A percentile compares a stretch with the other conserved stretches of the same genome.
Conservation (phyloP, 2,797 vertebrate species). For the Labroides dimidiatus region DNA sequence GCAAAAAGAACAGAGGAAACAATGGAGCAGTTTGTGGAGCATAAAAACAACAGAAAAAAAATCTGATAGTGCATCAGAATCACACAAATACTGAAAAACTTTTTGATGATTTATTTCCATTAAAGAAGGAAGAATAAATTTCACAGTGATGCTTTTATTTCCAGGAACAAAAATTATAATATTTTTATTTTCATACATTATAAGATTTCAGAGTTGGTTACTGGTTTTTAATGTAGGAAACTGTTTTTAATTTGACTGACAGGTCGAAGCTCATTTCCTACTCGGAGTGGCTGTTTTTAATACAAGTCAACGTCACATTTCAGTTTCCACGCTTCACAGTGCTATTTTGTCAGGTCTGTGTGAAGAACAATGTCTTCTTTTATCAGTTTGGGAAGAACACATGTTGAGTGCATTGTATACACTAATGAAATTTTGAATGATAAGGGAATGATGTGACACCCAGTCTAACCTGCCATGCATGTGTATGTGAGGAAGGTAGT, state of each 20-base stretch:
- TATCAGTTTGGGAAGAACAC: constrained; percentile 65
- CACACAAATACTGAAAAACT: constrained; percentile 40
- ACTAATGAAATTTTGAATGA: constrained; percentile 68
- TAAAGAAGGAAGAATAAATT: not conserved
- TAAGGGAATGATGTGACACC: constrained; percentile 60
- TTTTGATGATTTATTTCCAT: not conserved
- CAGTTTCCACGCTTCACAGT: constrained; percentile 30
- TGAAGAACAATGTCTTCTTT: constrained; percentile 51
- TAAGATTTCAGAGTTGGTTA: not conserved
- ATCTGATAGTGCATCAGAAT: not conserved
- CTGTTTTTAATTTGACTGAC: constrained; percentile 26
- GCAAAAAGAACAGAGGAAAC: constrained; percentile 55
- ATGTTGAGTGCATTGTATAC: constrained; percentile 50
- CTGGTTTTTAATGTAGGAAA: not conserved
- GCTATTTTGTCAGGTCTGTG: constrained; percentile 30
- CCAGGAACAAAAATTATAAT: not conserved
- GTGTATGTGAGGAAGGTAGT: constrained; percentile 2
- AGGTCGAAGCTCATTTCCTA: constrained; percentile 15
- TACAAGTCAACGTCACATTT: constrained; percentile 33
- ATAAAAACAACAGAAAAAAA: constrained; percentile 12
- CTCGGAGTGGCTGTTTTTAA: constrained; percentile 26
- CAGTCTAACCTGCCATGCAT: constrained; percentile 37
- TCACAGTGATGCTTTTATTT: not conserved
- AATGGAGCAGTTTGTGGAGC: constrained; percentile 35
- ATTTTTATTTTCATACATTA: not conserved